Evolutionary conservation across 2,113 vertebrate species (phyloP).

Genomic region (Henicopernis longicauda): DNA sequence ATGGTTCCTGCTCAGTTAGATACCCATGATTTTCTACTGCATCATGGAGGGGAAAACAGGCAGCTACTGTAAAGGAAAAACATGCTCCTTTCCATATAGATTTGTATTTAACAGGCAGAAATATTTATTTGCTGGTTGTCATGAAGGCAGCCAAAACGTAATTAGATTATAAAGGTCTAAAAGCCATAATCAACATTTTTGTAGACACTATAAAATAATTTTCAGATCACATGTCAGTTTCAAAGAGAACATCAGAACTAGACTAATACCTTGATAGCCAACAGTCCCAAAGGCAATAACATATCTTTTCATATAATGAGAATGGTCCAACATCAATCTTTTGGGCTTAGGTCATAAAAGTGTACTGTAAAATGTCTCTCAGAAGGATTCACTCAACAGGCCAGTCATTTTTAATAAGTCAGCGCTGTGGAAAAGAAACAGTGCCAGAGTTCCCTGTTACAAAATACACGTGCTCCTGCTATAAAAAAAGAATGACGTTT

Average conservation of each 20-base stretch:
- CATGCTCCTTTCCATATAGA: neutral
- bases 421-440: neutral
- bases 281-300: neutral
- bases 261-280: neutral
- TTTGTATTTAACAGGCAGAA: neutral
- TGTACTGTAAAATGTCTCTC: neutral
- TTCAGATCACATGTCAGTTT: neutral
- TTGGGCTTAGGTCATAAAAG: neutral
- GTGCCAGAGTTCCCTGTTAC: neutral
- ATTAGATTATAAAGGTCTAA: neutral
- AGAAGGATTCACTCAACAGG: neutral
- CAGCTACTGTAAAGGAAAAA: neutral
- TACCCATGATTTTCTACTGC: neutral
- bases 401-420: conserved; percentile 20
- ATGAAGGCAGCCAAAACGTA: neutral
- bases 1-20: neutral
- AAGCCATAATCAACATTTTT: neutral
- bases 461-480: neutral
- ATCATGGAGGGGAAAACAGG: neutral
- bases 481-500: neutral
- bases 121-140: neutral
- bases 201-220: neutral
- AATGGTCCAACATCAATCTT: neutral
- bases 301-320: neutral
- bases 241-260: neutral